Percentiles rank a stretch among this genome's conserved stretches.
These are phyloP conservation scores for Antheraea assamensis DNA, from an alignment of 2,888 invertebrate species.

Conservation along the genomic window DNA sequence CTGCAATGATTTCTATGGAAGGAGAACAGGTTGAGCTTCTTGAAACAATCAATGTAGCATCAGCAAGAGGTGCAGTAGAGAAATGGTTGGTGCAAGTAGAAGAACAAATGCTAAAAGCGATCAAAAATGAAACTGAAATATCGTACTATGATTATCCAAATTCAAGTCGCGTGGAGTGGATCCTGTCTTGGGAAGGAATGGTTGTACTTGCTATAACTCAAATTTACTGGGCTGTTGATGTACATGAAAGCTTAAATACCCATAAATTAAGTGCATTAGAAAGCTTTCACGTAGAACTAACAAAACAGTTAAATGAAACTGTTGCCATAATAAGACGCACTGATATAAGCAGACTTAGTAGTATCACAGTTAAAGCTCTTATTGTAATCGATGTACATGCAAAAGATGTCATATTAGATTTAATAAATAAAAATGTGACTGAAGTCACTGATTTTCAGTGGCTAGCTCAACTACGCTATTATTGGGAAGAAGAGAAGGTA, in stretches of 20 bases:
- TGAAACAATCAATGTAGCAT: conserved; percentile 84
- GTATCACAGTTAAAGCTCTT: conserved; percentile 90
- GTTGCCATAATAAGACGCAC: conserved; percentile 88
- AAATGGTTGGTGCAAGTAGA: conserved; percentile 93
- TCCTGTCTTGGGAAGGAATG: conserved; percentile 91
- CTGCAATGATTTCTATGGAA: conserved; percentile 89
- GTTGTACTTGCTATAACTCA: conserved; percentile 90
- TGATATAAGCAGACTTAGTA: conserved; percentile 85
- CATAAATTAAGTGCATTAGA: conserved; percentile 80
- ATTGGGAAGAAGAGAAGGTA: conserved; percentile 87
- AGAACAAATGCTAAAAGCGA: conserved; percentile 88
- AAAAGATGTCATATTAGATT: conserved; percentile 88
- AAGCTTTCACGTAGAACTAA: conserved; percentile 80
- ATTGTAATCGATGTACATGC: conserved; percentile 94
- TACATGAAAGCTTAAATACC: conserved; percentile 85
- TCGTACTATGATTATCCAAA: conserved; percentile 85
- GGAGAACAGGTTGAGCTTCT: conserved; percentile 86
- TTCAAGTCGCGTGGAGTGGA: conserved; percentile 85
- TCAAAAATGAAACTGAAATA: conserved; percentile 85
- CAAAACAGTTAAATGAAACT: conserved; percentile 86
- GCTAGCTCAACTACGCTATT: conserved; percentile 91
- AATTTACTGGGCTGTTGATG: conserved; percentile 92
- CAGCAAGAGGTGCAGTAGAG: conserved; percentile 91
- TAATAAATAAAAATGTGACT: conserved; percentile 84
- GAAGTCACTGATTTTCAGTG: conserved; percentile 91